A percentile compares a stretch with the other conserved stretches of the same genome.
These are phyloP conservation scores for Sinocyclocheilus rhinocerous DNA, from an alignment of 2,113 vertebrate species.

Conservation along the genomic window DNA sequence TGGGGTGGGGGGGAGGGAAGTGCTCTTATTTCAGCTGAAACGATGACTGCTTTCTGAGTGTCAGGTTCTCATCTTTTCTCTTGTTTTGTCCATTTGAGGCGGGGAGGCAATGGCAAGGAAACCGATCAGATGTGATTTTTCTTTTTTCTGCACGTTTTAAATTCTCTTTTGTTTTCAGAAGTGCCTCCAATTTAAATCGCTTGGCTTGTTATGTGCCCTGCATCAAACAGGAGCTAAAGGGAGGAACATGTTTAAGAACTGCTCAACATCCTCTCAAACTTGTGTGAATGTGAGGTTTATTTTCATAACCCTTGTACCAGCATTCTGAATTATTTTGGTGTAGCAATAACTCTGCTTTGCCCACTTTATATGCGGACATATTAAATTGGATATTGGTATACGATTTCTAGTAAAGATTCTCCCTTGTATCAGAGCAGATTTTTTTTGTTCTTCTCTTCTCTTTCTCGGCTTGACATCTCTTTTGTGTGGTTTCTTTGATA, in stretches of 20 bases:
- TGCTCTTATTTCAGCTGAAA: constrained; percentile 29
- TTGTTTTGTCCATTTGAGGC: constrained; percentile 8
- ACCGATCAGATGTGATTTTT: constrained; percentile 65
- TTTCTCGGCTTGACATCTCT: constrained; percentile 64
- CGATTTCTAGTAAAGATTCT: constrained; percentile 61
- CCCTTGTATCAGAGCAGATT: constrained; percentile 63
- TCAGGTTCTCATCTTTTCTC: background rate
- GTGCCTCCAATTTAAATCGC: constrained; percentile 79
- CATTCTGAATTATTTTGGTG: constrained; percentile 69
- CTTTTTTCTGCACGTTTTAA: constrained; percentile 56
- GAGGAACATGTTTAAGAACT: constrained; percentile 50
- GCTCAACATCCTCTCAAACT: constrained; percentile 50
- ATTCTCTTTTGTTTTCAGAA: constrained; percentile 68
- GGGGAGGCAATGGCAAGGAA: background rate
- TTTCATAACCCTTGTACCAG: constrained; percentile 62
- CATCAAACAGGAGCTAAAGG: constrained; percentile 65
- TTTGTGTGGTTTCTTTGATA: constrained; percentile 77
- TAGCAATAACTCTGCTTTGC: constrained; percentile 74
- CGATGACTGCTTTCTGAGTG: constrained; percentile 26
- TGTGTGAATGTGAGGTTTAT: constrained; percentile 47
- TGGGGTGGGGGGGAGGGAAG: background rate
- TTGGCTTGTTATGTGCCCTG: constrained; percentile 70
- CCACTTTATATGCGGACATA: constrained; percentile 45
- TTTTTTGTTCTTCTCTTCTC: constrained; percentile 52
- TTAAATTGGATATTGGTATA: constrained; percentile 65